Evolutionary conservation across 2,797 vertebrate species (phyloP).

Genomic region (Pteropus rufus): DNA sequence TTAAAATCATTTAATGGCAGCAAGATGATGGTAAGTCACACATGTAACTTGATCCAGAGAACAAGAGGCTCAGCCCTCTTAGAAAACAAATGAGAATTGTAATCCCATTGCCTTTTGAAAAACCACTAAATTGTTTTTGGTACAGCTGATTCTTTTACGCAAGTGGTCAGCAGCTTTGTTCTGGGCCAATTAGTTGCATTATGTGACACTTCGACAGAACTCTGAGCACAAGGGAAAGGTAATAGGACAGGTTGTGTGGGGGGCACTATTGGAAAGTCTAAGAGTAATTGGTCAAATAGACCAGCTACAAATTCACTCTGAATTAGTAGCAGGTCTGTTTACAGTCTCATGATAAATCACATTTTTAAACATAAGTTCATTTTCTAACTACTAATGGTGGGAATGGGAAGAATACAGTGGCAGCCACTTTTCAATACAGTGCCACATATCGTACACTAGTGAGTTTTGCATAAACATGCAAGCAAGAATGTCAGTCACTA

Average conservation of each 20-base stretch:
- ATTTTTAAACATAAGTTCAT: not conserved
- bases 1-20: constrained; percentile 51
- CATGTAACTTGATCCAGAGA: not conserved
- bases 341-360: not conserved
- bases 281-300: not conserved
- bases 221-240: not conserved
- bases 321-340: not conserved
- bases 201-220: not conserved
- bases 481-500: not conserved
- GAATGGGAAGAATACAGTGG: not conserved
- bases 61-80: not conserved
- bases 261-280: not conserved
- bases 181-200: not conserved
- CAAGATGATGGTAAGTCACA: constrained; percentile 1
- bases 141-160: not conserved
- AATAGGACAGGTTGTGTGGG: accelerated
- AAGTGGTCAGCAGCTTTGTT: not conserved
- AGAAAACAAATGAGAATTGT: not conserved
- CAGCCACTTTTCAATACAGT: not conserved
- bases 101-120: not conserved
- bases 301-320: not conserved
- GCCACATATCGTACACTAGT: not conserved
- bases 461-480: not conserved
- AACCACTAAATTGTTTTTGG: not conserved
- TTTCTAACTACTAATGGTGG: not conserved